Base-by-base conservation (phyloP, 2,888 invertebrate genomes). In the Pimpla rufipes region DNA sequence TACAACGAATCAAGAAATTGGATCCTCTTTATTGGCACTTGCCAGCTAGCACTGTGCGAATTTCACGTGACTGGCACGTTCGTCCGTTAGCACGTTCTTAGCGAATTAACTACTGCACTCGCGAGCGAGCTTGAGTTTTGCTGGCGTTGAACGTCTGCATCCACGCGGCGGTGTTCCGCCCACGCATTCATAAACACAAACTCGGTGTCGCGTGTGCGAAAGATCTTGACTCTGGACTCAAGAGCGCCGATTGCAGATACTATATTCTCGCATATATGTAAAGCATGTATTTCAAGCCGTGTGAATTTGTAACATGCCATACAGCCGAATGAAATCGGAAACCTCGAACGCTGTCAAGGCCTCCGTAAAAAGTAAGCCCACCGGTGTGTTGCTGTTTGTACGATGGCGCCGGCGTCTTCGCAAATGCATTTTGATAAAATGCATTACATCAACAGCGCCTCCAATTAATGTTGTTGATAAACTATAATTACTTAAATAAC, bases 171-270 rank as follows among this genome's bases (percentile, higher is more conserved):
- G 45, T 13, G 64, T 68, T 62, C 55, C 74, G 71, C 79, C 71
- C 73, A 85, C 82, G 79, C 74, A 80, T 71, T 76, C 47, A 73
- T 57, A 79, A 71, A 78, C 70, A 79, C 70, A 62, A 73, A 79
- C 62, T 85, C 77, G 57, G 73, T 84, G 85, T 83, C 84, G 81
- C 57, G 77, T 47, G 45, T 55, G 70, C 23, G 45, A 47, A 86
- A 5, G 10, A 80, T 87, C 85, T 87, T 85, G 86, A 86, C 37
- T 18, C 57, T 21, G 11, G 21, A 45, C 42, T 62, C 29, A 16
- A 66, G 45, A 66, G 40, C 50, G 16, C 6, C 29, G 23, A 42
- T 40, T 8, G 18, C 57, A 42, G 35, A 70, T 6, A 21, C n/a
- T 73, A 47, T 29, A 62, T 50, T 50, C 18, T 8, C 8, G 18